Conservation (phyloP, 2,113 vertebrate genomes). For the Ailuropoda melanoleuca region DNA sequence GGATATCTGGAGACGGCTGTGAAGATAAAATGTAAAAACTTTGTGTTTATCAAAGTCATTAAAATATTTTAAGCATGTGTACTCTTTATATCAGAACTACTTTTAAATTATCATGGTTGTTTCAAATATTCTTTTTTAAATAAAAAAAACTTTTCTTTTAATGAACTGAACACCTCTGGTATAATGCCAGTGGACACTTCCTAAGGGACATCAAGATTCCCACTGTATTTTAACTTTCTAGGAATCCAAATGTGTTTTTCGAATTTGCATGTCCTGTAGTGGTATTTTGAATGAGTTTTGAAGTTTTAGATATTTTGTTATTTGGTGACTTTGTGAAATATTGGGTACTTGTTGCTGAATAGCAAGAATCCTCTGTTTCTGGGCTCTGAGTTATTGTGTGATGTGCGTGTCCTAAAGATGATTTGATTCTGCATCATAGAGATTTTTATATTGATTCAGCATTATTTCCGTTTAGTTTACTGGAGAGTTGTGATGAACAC, state of each 20-base stretch:
- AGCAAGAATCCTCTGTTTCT: slow-evolving; percentile 62
- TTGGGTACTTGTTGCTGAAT: slow-evolving; percentile 76
- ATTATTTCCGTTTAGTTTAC: slow-evolving; percentile 86
- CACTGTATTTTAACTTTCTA: not conserved
- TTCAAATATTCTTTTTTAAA: not conserved
- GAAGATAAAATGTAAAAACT: slow-evolving; percentile 29
- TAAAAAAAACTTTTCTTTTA: not conserved
- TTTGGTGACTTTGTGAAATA: slow-evolving; percentile 58
- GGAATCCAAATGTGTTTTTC: slow-evolving; percentile 28
- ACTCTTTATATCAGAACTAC: slow-evolving; percentile 18
- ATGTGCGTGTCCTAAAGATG: slow-evolving; percentile 75
- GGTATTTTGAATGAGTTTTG: slow-evolving; percentile 6
- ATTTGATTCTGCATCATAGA: slow-evolving; percentile 75
- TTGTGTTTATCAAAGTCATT: not conserved
- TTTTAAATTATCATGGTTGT: not conserved
- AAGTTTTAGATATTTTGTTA: slow-evolving; percentile 50
- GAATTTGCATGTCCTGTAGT: slow-evolving; percentile 21
- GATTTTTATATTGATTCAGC: slow-evolving; percentile 81
- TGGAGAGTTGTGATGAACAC: slow-evolving; percentile 85
- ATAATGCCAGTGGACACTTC: not conserved
- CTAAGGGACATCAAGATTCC: not conserved
- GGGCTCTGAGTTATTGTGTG: slow-evolving; percentile 59
- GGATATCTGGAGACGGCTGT: not conserved
- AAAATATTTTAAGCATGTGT: not conserved
- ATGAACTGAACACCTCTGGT: not conserved